These are phyloP conservation scores for Lathronympha strigana DNA, from an alignment of 2,888 invertebrate genomes.

Conservation along the genomic window DNA sequence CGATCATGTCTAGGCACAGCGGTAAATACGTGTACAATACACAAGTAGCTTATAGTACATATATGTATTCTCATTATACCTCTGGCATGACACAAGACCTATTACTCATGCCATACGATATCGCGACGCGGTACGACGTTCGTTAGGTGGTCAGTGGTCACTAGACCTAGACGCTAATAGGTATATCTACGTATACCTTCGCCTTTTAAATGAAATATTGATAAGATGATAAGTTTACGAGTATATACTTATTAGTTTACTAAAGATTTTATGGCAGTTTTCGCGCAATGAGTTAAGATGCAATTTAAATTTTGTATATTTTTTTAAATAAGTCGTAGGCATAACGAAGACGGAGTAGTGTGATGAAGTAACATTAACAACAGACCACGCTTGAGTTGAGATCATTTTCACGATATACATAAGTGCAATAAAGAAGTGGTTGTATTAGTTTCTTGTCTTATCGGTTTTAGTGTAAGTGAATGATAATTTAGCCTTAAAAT, in stretches of 20 bases:
- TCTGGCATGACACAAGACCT: constrained; percentile 49
- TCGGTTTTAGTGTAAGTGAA: too few relatives aligned
- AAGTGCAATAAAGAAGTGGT: background rate
- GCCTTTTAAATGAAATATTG: constrained; percentile 66
- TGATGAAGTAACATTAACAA: too few relatives aligned
- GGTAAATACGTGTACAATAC: background rate
- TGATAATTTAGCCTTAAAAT: background rate
- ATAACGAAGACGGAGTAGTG: too few relatives aligned
- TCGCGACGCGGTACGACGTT: constrained; percentile 60
- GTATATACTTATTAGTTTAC: background rate
- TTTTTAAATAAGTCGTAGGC: too few relatives aligned
- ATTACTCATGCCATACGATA: constrained; percentile 70
- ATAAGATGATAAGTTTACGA: too few relatives aligned
- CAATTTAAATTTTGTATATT: too few relatives aligned
- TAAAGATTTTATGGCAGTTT: too few relatives aligned
- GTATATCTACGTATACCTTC: constrained; percentile 60
- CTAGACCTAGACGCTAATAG: too few relatives aligned
- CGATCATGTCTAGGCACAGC: background rate
- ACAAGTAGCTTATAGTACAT: background rate
- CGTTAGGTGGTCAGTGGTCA: constrained; percentile 50
- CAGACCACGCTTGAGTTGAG: too few relatives aligned
- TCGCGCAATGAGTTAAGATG: too few relatives aligned
- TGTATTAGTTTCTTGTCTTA: background rate
- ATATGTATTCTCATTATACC: constrained; percentile 38
- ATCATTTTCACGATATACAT: background rate